Conservation (phyloP, 2,797 vertebrate species). For the Hirundo rustica region DNA sequence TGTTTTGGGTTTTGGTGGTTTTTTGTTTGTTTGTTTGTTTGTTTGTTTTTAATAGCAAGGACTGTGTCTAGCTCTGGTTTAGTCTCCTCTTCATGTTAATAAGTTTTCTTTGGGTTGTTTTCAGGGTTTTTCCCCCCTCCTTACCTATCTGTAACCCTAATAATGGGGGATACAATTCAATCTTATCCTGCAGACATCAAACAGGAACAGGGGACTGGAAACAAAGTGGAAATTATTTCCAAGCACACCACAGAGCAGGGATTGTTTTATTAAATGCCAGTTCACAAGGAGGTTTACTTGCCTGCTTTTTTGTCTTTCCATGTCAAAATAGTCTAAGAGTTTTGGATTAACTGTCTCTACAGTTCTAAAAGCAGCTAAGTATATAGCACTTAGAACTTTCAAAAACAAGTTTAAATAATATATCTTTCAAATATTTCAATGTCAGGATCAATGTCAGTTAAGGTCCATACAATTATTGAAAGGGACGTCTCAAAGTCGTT, state of each 20-base stretch:
- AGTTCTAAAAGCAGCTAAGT: not conserved
- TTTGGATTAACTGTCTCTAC: not conserved
- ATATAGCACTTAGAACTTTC: not conserved
- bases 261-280: not conserved
- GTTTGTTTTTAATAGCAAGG: not conserved
- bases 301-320: not conserved
- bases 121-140: not conserved
- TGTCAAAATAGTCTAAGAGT: not conserved
- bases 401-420: not conserved
- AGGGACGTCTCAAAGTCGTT: not conserved
- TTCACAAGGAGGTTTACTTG: not conserved
- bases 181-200: not conserved
- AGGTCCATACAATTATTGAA: not conserved
- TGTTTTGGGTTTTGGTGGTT: not conserved
- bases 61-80: not conserved
- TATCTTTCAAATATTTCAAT: not conserved
- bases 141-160: not conserved
- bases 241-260: not conserved
- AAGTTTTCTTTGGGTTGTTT: not conserved
- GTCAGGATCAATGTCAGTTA: not conserved
- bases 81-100: not conserved
- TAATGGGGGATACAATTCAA: not conserved
- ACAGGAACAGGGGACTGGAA: not conserved
- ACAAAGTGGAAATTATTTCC: not conserved
- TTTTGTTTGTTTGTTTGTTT: too few species aligned